Percentiles rank a stretch among this genome's conserved stretches.
phyloP scores from a whole-genome alignment of 2,113 vertebrate genomes.

The Oriolus oriolus region DNA sequence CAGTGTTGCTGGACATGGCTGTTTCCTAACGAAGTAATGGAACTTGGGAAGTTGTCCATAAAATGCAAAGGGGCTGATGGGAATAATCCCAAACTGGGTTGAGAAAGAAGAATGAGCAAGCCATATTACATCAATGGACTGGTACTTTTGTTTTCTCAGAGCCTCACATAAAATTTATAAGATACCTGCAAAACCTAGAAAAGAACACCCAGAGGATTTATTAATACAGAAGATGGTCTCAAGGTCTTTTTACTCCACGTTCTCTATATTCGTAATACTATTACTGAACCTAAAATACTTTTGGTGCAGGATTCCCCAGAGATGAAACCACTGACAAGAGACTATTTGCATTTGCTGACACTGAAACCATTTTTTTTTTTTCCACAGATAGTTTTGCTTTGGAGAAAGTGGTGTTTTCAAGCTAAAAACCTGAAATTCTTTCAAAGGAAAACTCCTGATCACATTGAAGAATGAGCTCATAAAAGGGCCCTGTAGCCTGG shows the following conservation, averaged over 20 bases:
- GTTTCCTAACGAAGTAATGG: not conserved
- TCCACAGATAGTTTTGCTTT: not conserved
- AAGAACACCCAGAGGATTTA: not conserved
- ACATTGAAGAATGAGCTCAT: not conserved
- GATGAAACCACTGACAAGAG: not conserved
- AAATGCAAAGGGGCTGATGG: not conserved
- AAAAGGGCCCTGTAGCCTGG: not conserved
- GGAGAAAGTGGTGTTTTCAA: not conserved
- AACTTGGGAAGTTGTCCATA: not conserved
- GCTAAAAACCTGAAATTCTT: not conserved
- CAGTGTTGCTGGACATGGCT: not conserved
- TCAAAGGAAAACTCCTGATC: not conserved
- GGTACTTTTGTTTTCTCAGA: not conserved
- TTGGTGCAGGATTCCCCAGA: not conserved
- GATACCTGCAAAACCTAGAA: not conserved
- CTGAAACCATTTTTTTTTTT: not conserved
- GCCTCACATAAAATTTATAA: not conserved
- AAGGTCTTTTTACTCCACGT: not conserved
- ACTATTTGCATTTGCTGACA: not conserved
- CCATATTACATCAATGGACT: not conserved
- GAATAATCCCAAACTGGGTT: not conserved
- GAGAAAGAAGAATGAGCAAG: not conserved
- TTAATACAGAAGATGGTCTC: not conserved
- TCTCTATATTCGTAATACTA: not conserved
- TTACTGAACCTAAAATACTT: not conserved